phyloP scores from a whole-genome alignment of 2,797 vertebrate genomes.

The Rousettus madagascariensis region DNA sequence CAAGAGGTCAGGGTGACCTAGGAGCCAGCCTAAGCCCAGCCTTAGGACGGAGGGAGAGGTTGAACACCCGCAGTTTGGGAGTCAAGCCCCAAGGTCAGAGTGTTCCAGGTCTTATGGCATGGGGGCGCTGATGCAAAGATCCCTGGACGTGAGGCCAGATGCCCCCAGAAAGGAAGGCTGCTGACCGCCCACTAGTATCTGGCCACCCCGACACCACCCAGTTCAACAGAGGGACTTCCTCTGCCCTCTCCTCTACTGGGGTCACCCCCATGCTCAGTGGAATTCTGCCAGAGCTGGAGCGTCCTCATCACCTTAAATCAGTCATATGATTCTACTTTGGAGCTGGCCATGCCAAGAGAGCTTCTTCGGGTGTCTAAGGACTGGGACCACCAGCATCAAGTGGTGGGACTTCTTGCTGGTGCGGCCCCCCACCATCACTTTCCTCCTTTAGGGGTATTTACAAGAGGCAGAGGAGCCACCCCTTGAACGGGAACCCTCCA shows the following conservation, averaged over 20 bases:
- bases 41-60: not conserved
- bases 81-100: not conserved
- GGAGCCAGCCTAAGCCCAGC: not conserved
- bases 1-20: not conserved
- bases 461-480: not conserved
- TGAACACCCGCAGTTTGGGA: not conserved
- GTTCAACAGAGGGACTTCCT: accelerated
- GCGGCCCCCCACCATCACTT: accelerated
- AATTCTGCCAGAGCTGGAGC: not conserved
- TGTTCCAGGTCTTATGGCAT: not conserved
- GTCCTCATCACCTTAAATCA: not conserved
- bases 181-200: too few species aligned
- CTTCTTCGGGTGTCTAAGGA: not conserved
- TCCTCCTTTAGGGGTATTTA: not conserved
- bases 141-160: too few species aligned
- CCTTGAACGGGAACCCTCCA: not conserved
- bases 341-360: not conserved
- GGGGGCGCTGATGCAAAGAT: not conserved
- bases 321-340: too few species aligned
- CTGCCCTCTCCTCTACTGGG: too few species aligned
- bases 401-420: not conserved
- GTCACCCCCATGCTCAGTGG: not conserved
- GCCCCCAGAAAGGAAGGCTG: not conserved
- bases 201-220: not conserved
- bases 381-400: not conserved